Evolutionary conservation across 2,888 invertebrate genomes (phyloP), one percentile per base, ranked within the genome.

Genomic region (Stenchaetothrips biformis): DNA sequence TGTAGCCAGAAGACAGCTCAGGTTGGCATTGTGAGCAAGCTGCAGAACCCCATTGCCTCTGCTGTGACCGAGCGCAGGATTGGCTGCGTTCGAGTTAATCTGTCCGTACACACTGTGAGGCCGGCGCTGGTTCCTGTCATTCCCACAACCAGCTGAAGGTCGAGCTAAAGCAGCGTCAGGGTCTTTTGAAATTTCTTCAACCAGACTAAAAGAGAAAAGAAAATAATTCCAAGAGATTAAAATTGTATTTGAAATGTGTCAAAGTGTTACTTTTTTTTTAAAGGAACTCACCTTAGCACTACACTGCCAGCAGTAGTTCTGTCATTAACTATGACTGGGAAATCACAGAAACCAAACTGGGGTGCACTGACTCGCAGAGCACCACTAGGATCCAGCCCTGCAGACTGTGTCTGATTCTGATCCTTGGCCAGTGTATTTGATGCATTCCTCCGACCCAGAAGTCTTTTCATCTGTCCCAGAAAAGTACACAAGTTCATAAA

Each of bases 241-340:
- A 53, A 13, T 16, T 13, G 53, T 53, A 11, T 4, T 18, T 53
- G n/a, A 13, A 53, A 11, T 53, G 18, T 59, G 59, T 59, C 18
- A 59, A 59, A 59, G 16, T 13, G 16, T 59, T 59, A 59, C 59
- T 59, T 37, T 37, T 37, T 4, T 37, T 37, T 59, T 13, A 13
- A 77, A 47, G 59, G 59, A 80, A 49, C 82, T 82, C 83, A 89
- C 86, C 86, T 87, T 77, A 87, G 84, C 21, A 89, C 87, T 79
- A 89, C 86, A 82, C 89, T 88, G 9, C 87, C 87, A n/a, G 89
- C 89, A 2, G 88, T 88, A 74, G 86, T 87, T 1, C 84, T 84
- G 48, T 86, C 85, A 62, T 86, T 85, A 47, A 89, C 85, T 62
- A 87, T 86, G 3, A 89, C 84, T 1, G 88, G 86, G 37, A 85